These are phyloP conservation scores for Eidolon dupreanum DNA, from an alignment of 2,797 vertebrate genomes.

Conservation along the genomic window DNA sequence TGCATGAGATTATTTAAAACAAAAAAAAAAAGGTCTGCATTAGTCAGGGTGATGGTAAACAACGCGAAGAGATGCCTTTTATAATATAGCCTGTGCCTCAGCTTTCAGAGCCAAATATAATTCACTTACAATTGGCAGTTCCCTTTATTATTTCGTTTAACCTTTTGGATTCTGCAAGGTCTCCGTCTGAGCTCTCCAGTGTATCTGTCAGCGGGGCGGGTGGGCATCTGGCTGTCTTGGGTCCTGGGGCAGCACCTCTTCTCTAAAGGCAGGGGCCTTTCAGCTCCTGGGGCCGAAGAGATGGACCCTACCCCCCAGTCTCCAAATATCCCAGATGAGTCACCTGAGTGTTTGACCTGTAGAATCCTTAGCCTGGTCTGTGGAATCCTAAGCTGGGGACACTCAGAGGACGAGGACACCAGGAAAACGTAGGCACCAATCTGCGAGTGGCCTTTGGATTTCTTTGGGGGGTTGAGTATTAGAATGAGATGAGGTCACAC, in stretches of 20 bases:
- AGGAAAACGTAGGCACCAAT: neutral
- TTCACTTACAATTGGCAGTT: conserved; percentile 88
- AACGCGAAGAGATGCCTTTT: conserved; percentile 88
- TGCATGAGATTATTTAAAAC: conserved; percentile 93
- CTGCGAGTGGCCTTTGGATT: neutral
- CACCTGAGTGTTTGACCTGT: conserved; percentile 67
- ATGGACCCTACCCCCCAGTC: neutral
- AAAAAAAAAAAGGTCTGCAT: conserved; percentile 89
- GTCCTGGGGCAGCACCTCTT: conserved; percentile 32
- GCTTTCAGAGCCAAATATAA: conserved; percentile 88
- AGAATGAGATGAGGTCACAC: neutral
- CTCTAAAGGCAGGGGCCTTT: neutral
- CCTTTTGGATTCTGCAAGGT: conserved; percentile 86
- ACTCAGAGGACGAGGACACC: neutral
- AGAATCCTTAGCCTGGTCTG: neutral
- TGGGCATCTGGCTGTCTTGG: conserved; percentile 24
- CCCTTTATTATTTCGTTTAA: conserved; percentile 88
- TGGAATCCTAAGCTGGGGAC: neutral
- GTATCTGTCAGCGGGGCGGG: conserved; percentile 56
- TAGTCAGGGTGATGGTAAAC: conserved; percentile 91
- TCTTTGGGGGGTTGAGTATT: neutral
- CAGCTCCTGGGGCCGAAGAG: neutral
- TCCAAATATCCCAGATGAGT: conserved; percentile 37
- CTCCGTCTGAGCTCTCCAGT: conserved; percentile 72
- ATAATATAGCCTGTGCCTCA: conserved; percentile 86